Percentiles rank a stretch among this genome's conserved stretches.
phyloP scores from a whole-genome alignment of 2,888 invertebrate species.

The Furcula furcula region DNA sequence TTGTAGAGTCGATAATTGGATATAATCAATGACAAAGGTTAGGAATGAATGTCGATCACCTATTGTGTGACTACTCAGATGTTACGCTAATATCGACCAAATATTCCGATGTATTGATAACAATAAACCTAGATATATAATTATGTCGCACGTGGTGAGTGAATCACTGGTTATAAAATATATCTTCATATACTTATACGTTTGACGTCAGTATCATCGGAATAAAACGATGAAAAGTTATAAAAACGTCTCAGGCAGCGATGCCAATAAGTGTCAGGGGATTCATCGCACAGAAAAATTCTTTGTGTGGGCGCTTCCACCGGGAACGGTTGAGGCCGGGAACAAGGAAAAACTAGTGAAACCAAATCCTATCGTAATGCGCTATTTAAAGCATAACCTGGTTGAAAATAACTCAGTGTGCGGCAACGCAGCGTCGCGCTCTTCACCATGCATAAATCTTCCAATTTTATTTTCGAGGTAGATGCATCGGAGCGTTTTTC shows the following conservation, averaged over 20 bases:
- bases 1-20: not conserved
- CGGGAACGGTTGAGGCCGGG: constrained; percentile 59
- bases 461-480: constrained; percentile 73
- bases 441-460: constrained; percentile 75
- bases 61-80: not conserved
- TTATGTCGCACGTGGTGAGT: not conserved
- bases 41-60: not conserved
- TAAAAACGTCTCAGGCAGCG: constrained; percentile 30
- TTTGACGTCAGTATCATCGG: constrained; percentile 24
- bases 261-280: constrained; percentile 55
- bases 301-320: constrained; percentile 64
- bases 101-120: not conserved
- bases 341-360: constrained; percentile 79
- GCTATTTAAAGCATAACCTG: constrained; percentile 81
- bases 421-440: constrained; percentile 77
- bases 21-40: not conserved
- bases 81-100: not conserved
- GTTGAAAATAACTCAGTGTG: constrained; percentile 77
- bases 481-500: constrained; percentile 62
- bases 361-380: constrained; percentile 81
- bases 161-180: constrained; percentile 3
- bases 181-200: constrained; percentile 11
- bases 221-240: constrained; percentile 28
- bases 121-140: not conserved
- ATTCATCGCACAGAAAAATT: constrained; percentile 58